Percentiles rank a stretch among this genome's conserved stretches.
Conservation (phyloP, 1,140 invertebrate species). For the Listronotus oregonensis region DNA sequence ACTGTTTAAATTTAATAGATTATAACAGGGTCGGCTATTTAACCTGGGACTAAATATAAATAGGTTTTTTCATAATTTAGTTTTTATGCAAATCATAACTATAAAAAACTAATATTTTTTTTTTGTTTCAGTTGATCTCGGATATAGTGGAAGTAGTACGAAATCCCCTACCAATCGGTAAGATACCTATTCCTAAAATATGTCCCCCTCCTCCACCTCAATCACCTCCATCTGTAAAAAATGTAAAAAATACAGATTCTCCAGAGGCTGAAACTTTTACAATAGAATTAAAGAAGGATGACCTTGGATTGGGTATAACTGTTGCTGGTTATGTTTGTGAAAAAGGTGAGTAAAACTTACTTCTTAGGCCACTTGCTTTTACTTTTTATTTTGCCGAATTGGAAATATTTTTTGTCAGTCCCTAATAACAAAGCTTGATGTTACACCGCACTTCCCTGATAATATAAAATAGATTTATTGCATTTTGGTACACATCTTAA, state of each 20-base stretch:
- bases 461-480: no score
- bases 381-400: no score
- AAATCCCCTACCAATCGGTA: constrained; percentile 55
- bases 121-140: constrained; percentile 58
- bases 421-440: no score
- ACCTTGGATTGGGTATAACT: constrained; percentile 90
- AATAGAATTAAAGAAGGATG: constrained; percentile 83
- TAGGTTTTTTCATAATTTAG: no score
- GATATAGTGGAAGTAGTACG: constrained; percentile 62
- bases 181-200: constrained; percentile 55
- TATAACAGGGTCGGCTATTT: no score
- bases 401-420: no score
- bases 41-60: no score
- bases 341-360: constrained; percentile 62
- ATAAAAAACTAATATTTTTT: constrained; percentile 24
- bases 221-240: constrained; percentile 37
- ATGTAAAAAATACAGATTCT: constrained; percentile 61
- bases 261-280: constrained; percentile 88
- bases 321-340: constrained; percentile 94
- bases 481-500: no score
- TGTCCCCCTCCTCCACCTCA: constrained; percentile 53
- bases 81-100: no score
- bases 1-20: no score
- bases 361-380: no score
- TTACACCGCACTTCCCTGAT: no score